Evolutionary conservation across 2,888 invertebrate genomes (phyloP).

Genomic region (Clistopyga incitator): DNA sequence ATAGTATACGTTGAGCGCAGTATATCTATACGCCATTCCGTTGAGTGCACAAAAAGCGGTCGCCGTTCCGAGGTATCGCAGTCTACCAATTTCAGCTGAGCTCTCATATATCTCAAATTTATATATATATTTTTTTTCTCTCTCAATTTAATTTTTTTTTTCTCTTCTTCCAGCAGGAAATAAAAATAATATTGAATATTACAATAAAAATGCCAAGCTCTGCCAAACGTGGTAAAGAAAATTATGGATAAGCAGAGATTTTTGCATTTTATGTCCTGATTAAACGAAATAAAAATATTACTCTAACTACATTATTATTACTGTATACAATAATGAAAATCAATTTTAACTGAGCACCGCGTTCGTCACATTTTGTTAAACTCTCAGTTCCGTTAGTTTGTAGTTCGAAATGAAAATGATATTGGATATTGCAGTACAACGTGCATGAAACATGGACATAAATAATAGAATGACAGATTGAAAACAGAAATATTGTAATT

Average conservation of each 20-base stretch:
- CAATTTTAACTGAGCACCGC: too few species aligned
- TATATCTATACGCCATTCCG: background rate
- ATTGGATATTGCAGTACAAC: too few species aligned
- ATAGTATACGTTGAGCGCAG: background rate
- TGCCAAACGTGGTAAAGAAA: background rate
- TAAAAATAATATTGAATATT: slow-evolving; percentile 9
- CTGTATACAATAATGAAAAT: too few species aligned
- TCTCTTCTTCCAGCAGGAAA: background rate
- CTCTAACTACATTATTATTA: too few species aligned
- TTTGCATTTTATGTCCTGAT: background rate
- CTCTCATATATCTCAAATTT: slow-evolving; percentile 7
- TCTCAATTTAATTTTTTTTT: slow-evolving; percentile 17
- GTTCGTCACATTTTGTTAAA: too few species aligned
- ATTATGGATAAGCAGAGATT: background rate
- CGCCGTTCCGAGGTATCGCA: background rate
- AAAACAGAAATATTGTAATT: too few species aligned
- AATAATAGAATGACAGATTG: too few species aligned
- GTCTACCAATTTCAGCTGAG: slow-evolving; percentile 20
- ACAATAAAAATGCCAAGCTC: background rate
- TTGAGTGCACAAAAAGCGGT: slow-evolving; percentile 25
- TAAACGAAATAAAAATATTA: too few species aligned
- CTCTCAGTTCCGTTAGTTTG: too few species aligned
- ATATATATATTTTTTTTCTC: background rate
- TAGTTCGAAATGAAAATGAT: too few species aligned
- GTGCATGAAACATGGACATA: too few species aligned